phyloP scores from a whole-genome alignment of 1,140 invertebrate species.

The Cheumatopsyche charites region DNA sequence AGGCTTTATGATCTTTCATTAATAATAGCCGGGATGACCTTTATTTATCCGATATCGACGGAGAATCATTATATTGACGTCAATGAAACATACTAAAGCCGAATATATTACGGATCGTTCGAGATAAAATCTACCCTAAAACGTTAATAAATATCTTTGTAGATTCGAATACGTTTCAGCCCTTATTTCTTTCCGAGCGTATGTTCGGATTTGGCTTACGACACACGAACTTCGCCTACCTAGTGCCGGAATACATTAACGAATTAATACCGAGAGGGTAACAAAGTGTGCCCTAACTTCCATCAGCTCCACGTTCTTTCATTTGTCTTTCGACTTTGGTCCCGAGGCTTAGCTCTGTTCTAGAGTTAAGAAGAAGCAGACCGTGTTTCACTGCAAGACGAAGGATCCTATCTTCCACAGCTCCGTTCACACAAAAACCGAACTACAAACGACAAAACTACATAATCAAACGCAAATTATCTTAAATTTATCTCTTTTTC shows the following conservation, averaged over 20 bases:
- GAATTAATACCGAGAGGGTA: constrained; percentile 7
- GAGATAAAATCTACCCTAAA: neutral
- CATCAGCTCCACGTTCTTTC: neutral
- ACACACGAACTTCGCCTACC: neutral
- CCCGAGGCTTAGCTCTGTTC: constrained; percentile 7
- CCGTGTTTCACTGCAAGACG: too few species aligned
- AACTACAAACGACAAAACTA: neutral
- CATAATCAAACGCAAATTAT: too few species aligned
- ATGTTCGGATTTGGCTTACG: neutral
- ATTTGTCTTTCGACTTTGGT: constrained; percentile 33
- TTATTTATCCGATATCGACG: constrained; percentile 12
- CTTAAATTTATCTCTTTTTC: too few species aligned
- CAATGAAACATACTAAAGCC: too few species aligned
- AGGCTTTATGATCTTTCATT: constrained; percentile 14
- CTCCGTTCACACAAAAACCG: neutral
- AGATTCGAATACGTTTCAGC: neutral
- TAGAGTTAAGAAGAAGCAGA: too few species aligned
- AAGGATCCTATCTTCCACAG: neutral
- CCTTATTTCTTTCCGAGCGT: neutral
- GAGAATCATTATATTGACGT: neutral
- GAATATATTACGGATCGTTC: too few species aligned
- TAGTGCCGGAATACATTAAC: neutral
- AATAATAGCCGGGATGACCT: constrained; percentile 8
- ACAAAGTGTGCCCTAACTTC: neutral
- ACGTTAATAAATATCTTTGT: neutral